Base-by-base conservation (phyloP, 2,797 vertebrate species). In the Microhierax caerulescens region DNA sequence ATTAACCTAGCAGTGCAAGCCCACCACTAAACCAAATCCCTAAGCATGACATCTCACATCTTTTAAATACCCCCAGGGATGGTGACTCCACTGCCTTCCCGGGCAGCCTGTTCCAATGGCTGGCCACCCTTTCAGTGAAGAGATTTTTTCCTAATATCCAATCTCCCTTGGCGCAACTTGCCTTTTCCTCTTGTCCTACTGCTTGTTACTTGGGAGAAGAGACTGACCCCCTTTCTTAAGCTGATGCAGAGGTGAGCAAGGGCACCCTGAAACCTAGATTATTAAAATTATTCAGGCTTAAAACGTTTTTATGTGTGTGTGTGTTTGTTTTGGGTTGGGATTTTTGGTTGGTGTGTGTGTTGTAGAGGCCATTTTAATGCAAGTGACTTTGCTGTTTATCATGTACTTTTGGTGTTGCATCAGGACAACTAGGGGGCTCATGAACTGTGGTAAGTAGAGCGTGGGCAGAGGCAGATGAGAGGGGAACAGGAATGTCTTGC, bases 291-390 rank as follows among this genome's bases (percentile, higher is more conserved):
- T 47, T 18, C 48, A 23, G 27, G 30, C 9, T 56, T 78, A 50
- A 61, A 87, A 64, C 21, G 25, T 43, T 60, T 13, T 61, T 61
- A 18, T 7, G 12, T 24, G 5, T 2, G 3, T 11, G 63, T 28
- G 9, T 32, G 20, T 8, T 14, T 14, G 2, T 3, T 45, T 57
- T n/a, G n/a, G 50, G 48, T 12, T 25, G 9, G 7, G 8, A 1
- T 17, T n/a, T 45, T 12, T 17, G 50, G 24, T 18, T 86, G 5
- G 8, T 63, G 2, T 53, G 2, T 11, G 4, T 27, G 5, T 23
- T 23, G 5, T 53, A 23, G 34, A 69, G 28, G 39, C 8, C 56
- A 11, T 78, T 81, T 81, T 72, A 85, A 75, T 84, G 28, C 45
- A 72, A 16, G 11, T 60, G 13, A 21, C 22, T 93, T 88, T n/a